Base-by-base conservation (phyloP, 1,140 invertebrate genomes). In the Caerostris darwini region DNA sequence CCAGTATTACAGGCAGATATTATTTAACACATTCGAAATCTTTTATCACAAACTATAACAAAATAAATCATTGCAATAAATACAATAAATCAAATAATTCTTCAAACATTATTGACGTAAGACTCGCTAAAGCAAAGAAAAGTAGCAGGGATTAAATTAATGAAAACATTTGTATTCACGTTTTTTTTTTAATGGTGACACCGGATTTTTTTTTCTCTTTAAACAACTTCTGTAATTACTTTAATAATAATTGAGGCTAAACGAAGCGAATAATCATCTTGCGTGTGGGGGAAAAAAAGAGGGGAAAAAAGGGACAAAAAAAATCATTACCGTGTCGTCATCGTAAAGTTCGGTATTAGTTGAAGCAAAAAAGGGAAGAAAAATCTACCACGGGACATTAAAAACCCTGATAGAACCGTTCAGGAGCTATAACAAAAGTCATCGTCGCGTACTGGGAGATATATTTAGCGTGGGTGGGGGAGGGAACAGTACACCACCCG, bases 381-480 rank as follows among this genome's bases (percentile, higher is more conserved):
- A 91, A 91, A 77, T 91, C 90, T 81, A 91, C 59, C 71, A 91
- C 17, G 5, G 58, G 17, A 90, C 90, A 91, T 91, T 91, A 91
- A 82, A 71, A 81, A 50, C 87, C 34, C 12, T 82, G 90, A 91
- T 91, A 71, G 57, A 69, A 81, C 8, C 86, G 61, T 54, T 88
- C 54, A 71, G 71, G 14, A 91, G 17, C 90, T 54, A 91, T 61
- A 85, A 91, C 69, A 81, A 82, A 91, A 69, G 64, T 77, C 64
- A 90, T 59, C 64, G 50, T 14, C 54, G 17, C 69, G n/a, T 59
- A 59, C 85, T 61, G 85, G 3, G 4, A 77, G 59, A 88, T 88
- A 88, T 88, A 85, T 34, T 34, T 34, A 34, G 34, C 2, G 3
- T 58, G 8, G 34, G 56, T 10, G 56, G 7, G n/a, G 3, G 3